Conservation (phyloP, 2,888 invertebrate genomes). For the Mythimna impura region DNA sequence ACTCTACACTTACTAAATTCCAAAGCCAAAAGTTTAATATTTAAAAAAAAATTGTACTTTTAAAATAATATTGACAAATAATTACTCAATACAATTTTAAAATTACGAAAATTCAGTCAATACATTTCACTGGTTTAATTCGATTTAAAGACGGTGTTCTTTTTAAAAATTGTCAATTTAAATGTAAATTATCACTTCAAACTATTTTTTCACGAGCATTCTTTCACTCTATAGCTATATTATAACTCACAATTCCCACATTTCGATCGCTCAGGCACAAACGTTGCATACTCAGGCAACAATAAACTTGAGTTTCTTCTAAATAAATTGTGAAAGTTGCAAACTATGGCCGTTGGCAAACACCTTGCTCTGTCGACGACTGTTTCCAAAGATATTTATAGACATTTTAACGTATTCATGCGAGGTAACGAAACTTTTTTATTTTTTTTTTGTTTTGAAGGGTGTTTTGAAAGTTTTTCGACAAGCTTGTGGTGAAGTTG, state of each 20-base stretch:
- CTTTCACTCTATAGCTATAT: not conserved
- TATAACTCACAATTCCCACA: not conserved
- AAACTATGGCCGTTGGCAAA: conserved; percentile 59
- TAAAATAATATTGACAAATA: not conserved
- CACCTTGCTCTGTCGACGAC: conserved; percentile 61
- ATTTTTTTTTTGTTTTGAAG: conserved; percentile 38
- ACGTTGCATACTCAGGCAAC: conserved; percentile 16
- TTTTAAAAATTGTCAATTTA: not conserved
- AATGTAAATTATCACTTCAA: not conserved
- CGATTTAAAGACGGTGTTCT: not conserved
- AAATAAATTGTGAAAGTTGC: conserved; percentile 63
- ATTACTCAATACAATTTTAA: not conserved
- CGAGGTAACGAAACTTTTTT: conserved; percentile 37
- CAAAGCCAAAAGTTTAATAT: not conserved
- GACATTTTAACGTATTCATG: conserved; percentile 60
- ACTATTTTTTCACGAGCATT: not conserved
- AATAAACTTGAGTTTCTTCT: conserved; percentile 42
- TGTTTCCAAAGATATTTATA: conserved; percentile 55
- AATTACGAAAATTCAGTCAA: not conserved
- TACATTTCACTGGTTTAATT: not conserved
- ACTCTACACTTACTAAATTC: no score
- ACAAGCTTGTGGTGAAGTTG: conserved; percentile 2
- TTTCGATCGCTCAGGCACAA: conserved; percentile 31
- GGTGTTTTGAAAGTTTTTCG: conserved; percentile 33
- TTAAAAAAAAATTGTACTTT: not conserved